Evolutionary conservation across 2,797 vertebrate species (phyloP), one percentile per base, ranked within the genome.

Genomic region (Aratinga solstitialis): DNA sequence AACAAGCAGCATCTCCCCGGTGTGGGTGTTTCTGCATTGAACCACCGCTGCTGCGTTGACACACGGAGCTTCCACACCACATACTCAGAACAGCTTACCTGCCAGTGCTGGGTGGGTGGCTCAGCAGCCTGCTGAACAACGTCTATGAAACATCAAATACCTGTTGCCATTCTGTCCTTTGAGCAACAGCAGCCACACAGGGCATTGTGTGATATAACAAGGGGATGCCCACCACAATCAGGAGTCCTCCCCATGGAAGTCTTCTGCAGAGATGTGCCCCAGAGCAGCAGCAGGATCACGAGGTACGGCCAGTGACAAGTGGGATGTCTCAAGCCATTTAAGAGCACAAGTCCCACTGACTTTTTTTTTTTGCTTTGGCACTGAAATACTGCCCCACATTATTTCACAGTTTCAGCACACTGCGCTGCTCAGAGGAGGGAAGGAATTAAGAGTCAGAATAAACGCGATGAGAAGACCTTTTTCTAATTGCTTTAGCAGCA

Each of bases 181-280:
- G 21, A 21, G 78, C 67, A 54, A 27, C 45, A 77, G 42, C 63
- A 36, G 69, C 27, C 2, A 0, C 15, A 16, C 15, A 1, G 8
- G 1, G 1, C 3, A 0, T 11, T 7, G 20, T 7, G 19, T 6
- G 38, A 7, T 9, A 26, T 9, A 26, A 15, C 3, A 2, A 27
- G 50, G 17, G 50, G 45, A 51, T 1, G 1, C 19, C 56, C 32
- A 2, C 15, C 0, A 0, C 7, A 15, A 26, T 3, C 8, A 1
- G 32, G 36, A 58, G 40, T 18, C 34, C 7, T 1, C 36, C 15
- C 17, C 27, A 1, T 2, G 16, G 17, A 66, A n/a, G 5, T 11
- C 19, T n/a, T 32, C 4, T 0, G 7, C 13, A 7, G 27, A 18
- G 74, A 14, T 0, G 1, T 7, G 34, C 7, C 71, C 80, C 47